Conservation (phyloP, 1,140 invertebrate species). For the Habropoda laboriosa region DNA sequence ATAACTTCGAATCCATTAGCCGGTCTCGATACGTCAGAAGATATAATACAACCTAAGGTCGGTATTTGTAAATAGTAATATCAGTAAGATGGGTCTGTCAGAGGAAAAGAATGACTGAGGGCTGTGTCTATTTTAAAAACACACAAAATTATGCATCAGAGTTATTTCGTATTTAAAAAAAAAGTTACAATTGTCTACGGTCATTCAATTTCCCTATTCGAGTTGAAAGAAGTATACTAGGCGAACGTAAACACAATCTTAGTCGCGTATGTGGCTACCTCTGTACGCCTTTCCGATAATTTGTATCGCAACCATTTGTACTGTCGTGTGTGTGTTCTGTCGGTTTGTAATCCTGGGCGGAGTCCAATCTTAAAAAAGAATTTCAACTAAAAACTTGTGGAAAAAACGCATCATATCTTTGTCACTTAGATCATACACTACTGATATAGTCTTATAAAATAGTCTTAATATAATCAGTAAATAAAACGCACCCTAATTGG, state of each 20-base stretch:
- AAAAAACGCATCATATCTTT: background rate
- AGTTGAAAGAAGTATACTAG: conserved; percentile 7
- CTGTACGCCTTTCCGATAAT: conserved; percentile 4
- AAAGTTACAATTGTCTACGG: background rate
- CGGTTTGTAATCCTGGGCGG: conserved; percentile 1
- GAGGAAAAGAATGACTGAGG: conserved; percentile 49
- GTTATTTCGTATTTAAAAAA: background rate
- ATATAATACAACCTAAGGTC: conserved; percentile 82
- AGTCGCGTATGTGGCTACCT: conserved; percentile 9
- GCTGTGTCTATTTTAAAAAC: background rate
- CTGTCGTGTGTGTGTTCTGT: conserved; percentile 20
- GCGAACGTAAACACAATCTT: conserved; percentile 24
- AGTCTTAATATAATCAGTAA: background rate
- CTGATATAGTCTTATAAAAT: background rate
- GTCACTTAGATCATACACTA: background rate
- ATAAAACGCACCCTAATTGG: background rate
- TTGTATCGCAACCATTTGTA: conserved; percentile 19
- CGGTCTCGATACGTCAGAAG: conserved; percentile 83
- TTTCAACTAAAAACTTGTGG: background rate
- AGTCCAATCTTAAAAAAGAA: background rate
- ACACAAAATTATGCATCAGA: background rate
- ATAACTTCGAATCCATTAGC: conserved; percentile 88
- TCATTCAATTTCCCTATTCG: conserved; percentile 25
- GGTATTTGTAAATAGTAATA: conserved; percentile 71
- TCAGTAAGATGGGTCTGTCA: conserved; percentile 44